phyloP scores from a whole-genome alignment of 2,113 vertebrate species.

The Limanda limanda region DNA sequence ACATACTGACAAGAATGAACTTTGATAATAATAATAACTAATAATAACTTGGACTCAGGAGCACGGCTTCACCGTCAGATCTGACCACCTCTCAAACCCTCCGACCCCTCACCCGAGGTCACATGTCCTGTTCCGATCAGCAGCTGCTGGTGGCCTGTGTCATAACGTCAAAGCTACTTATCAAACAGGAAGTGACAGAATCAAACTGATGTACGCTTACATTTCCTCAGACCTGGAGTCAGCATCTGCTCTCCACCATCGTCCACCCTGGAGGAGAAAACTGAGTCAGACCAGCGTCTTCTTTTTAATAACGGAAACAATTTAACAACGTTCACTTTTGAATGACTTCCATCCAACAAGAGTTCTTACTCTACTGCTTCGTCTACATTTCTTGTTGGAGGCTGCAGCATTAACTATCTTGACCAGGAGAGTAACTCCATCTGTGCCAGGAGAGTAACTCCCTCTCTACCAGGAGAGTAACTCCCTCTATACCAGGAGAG shows the following conservation, averaged over 20 bases:
- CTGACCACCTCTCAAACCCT: no score
- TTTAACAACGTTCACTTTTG: background rate
- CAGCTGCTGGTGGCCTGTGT: no score
- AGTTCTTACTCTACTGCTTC: background rate
- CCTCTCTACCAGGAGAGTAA: no score
- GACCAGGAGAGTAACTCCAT: no score
- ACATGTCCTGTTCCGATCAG: no score
- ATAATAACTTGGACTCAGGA: no score
- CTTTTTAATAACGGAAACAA: background rate
- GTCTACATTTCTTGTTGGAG: background rate
- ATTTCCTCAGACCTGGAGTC: conserved; percentile 23
- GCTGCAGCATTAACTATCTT: background rate
- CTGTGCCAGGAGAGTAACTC: no score
- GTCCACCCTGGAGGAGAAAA: conserved; percentile 23
- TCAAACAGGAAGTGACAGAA: background rate
- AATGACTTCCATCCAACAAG: background rate
- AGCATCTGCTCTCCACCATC: conserved; percentile 13
- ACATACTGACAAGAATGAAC: no score
- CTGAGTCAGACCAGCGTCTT: background rate
- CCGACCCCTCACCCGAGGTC: no score
- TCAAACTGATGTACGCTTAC: conserved; percentile 14
- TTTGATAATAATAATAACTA: no score
- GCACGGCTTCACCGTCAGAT: no score
- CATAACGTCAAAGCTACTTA: background rate
- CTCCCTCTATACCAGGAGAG: no score